These are phyloP conservation scores for Rhagophthalmus giganteus DNA, from an alignment of 2,888 invertebrate genomes.

Conservation along the genomic window DNA sequence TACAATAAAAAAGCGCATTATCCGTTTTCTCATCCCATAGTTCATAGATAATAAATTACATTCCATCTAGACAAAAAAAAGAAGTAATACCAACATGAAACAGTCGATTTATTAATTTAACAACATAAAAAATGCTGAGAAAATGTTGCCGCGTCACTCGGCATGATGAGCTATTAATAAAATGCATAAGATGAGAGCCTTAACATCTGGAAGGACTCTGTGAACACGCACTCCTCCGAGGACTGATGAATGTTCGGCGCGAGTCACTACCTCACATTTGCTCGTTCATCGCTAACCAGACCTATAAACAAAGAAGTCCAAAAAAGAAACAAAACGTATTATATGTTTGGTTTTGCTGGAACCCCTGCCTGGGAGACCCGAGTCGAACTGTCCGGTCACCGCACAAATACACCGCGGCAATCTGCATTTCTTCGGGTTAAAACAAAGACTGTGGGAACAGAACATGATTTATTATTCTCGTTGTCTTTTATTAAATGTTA, in stretches of 20 bases:
- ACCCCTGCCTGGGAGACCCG: slow-evolving; percentile 38
- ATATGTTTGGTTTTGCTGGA: slow-evolving; percentile 40
- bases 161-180: slow-evolving; percentile 10
- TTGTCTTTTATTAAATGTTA: not conserved
- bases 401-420: slow-evolving; percentile 18
- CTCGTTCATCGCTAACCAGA: slow-evolving; percentile 39
- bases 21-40: no score
- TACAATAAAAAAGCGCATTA: no score
- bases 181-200: not conserved
- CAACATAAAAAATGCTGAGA: slow-evolving; percentile 4
- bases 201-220: slow-evolving; percentile 4
- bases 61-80: slow-evolving; percentile 3
- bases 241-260: slow-evolving; percentile 16
- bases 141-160: slow-evolving; percentile 9
- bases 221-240: slow-evolving; percentile 11
- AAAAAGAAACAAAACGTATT: slow-evolving; percentile 39
- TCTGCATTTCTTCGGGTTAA: not conserved
- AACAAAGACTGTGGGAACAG: not conserved
- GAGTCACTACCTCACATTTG: slow-evolving; percentile 23
- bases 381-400: slow-evolving; percentile 29
- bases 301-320: slow-evolving; percentile 41
- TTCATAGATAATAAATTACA: slow-evolving; percentile 8
- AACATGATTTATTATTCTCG: not conserved
- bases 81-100: not conserved
- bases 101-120: slow-evolving; percentile 7